These are phyloP conservation scores for Misgurnus mizolepis DNA, from an alignment of 2,113 vertebrate species.

Conservation along the genomic window DNA sequence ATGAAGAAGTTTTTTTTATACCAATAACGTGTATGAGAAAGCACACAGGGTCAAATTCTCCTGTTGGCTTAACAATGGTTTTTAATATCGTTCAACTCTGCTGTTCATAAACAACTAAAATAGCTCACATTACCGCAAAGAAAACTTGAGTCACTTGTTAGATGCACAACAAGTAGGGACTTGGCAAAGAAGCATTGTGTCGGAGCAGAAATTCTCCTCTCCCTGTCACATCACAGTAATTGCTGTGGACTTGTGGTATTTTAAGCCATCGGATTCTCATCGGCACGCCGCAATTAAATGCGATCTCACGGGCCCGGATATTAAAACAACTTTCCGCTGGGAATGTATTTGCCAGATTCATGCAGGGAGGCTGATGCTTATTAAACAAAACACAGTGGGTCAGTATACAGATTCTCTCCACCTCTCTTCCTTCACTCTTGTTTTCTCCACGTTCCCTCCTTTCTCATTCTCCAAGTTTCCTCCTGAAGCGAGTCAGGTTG, in stretches of 20 bases:
- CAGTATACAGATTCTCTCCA: neutral
- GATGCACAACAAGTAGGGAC: conserved; percentile 22
- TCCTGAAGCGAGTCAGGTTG: conserved; percentile 29
- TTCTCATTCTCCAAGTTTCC: conserved; percentile 6
- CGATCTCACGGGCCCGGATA: conserved; percentile 32
- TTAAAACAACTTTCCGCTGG: neutral
- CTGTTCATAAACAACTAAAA: conserved; percentile 10
- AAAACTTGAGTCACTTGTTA: conserved; percentile 1
- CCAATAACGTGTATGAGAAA: no score
- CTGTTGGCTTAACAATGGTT: neutral
- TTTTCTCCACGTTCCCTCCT: neutral
- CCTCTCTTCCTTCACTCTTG: neutral
- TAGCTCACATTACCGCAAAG: neutral
- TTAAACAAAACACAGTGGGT: conserved; percentile 31
- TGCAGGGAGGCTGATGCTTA: conserved; percentile 6
- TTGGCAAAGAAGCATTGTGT: conserved; percentile 6
- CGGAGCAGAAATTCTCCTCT: conserved; percentile 41
- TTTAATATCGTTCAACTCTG: neutral
- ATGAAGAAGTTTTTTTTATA: no score
- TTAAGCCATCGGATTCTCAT: conserved; percentile 28
- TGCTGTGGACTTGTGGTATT: conserved; percentile 26
- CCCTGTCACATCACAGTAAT: conserved; percentile 49
- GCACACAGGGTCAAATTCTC: no score
- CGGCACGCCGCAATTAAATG: conserved; percentile 35
- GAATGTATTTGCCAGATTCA: conserved; percentile 17